Percentiles rank a stretch among this genome's conserved stretches.
Conservation (phyloP, 2,888 invertebrate genomes). For the Myathropa florea region DNA sequence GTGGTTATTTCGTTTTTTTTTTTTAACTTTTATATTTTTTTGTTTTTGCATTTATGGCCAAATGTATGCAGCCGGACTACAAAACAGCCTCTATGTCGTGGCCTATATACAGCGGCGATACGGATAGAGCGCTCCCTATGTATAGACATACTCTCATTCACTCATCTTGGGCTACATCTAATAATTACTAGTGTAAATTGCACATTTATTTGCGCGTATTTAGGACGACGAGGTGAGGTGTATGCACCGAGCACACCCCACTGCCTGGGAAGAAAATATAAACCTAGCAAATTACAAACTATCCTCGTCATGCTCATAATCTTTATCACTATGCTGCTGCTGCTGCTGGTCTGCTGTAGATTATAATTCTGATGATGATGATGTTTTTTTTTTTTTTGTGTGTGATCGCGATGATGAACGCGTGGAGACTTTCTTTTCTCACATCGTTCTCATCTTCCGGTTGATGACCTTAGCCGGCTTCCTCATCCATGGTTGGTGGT, state of each 20-base stretch:
- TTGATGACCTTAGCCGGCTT: conserved; percentile 79
- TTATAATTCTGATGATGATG: not conserved
- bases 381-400: not conserved
- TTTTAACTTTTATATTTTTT: not conserved
- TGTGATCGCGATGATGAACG: conserved; percentile 22
- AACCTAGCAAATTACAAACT: not conserved
- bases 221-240: conserved; percentile 9
- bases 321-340: not conserved
- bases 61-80: conserved; percentile 3
- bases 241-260: not conserved
- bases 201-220: conserved; percentile 24
- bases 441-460: conserved; percentile 74
- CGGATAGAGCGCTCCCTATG: not conserved
- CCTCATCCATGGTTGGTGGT: conserved; percentile 42
- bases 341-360: not conserved
- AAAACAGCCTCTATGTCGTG: conserved; percentile 30
- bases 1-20: not conserved
- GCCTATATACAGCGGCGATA: conserved; percentile 42
- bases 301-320: not conserved
- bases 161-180: conserved; percentile 20
- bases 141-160: not conserved
- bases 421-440: conserved; percentile 67
- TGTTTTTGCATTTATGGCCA: conserved; percentile 27
- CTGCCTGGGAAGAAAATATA: conserved; percentile 20
- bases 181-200: conserved; percentile 32